These are phyloP conservation scores for Drosophila sp. DNA, from an alignment of 1,140 invertebrate species.

Conservation along the genomic window DNA sequence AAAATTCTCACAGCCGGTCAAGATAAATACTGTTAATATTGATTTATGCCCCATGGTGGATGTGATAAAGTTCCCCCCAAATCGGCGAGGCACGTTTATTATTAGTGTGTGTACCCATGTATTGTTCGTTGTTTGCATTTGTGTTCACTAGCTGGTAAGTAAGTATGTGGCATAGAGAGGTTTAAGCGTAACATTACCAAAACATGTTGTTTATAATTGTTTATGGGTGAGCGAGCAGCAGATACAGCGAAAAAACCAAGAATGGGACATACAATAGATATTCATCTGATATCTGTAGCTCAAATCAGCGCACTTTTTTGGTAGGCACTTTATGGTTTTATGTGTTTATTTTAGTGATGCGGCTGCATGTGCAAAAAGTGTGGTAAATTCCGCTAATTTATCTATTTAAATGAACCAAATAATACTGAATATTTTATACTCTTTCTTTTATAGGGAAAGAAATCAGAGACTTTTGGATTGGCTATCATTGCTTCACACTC, in stretches of 20 bases:
- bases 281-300: constrained; percentile 30
- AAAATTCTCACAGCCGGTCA: constrained; percentile 61
- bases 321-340: constrained; percentile 64
- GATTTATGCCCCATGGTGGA: constrained; percentile 59
- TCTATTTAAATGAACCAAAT: background rate
- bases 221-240: constrained; percentile 30
- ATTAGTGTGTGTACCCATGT: constrained; percentile 33
- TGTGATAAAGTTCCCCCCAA: constrained; percentile 39
- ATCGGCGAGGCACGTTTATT: constrained; percentile 8
- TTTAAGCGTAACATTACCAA: constrained; percentile 66
- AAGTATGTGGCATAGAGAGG: constrained; percentile 20
- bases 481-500: too few species aligned
- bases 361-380: constrained; percentile 39
- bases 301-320: constrained; percentile 58
- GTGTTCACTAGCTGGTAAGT: background rate
- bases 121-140: constrained; percentile 42
- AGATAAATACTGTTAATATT: constrained; percentile 70
- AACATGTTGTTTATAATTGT: constrained; percentile 71
- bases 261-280: background rate
- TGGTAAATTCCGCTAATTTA: constrained; percentile 2
- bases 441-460: background rate
- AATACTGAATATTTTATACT: background rate
- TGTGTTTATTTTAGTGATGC: constrained; percentile 38
- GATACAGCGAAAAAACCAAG: background rate
- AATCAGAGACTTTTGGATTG: too few species aligned